Percentiles rank a stretch among this genome's conserved stretches.
phyloP scores from a whole-genome alignment of 2,888 invertebrate species.

The Metalampra italica region DNA sequence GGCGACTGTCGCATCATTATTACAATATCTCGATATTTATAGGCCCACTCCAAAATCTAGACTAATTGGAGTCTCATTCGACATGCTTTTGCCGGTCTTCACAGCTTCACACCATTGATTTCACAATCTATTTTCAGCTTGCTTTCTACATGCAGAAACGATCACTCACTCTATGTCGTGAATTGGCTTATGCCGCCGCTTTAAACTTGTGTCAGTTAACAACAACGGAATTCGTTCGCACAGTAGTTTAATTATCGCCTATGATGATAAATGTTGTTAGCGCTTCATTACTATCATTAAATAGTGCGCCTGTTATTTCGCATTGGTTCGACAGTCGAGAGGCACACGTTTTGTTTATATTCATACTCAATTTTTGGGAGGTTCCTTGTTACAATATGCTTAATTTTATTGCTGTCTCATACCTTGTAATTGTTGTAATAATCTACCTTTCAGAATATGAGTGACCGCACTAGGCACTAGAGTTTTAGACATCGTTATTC shows the following conservation, averaged over 20 bases:
- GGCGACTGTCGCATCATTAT: slow-evolving; percentile 6
- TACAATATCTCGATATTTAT: slow-evolving; percentile 18
- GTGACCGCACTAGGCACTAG: background rate
- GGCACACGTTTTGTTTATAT: background rate
- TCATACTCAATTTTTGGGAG: background rate
- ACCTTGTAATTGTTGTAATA: background rate
- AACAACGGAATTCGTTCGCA: slow-evolving; percentile 41
- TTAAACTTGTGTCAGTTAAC: slow-evolving; percentile 42
- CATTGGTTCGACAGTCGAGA: slow-evolving; percentile 34
- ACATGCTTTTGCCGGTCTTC: slow-evolving; percentile 43
- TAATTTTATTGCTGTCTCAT: background rate
- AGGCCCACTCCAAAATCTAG: slow-evolving; percentile 50
- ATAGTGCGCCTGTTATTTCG: slow-evolving; percentile 45
- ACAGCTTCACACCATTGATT: slow-evolving; percentile 30
- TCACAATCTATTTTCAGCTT: slow-evolving; percentile 19
- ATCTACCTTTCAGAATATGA: background rate
- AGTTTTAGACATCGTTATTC: background rate
- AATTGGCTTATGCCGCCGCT: slow-evolving; percentile 39
- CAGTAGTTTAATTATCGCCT: slow-evolving; percentile 51
- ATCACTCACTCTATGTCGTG: slow-evolving; percentile 15
- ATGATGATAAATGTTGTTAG: slow-evolving; percentile 55
- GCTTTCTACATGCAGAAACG: slow-evolving; percentile 17
- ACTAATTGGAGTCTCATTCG: slow-evolving; percentile 49
- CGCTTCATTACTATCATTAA: slow-evolving; percentile 55
- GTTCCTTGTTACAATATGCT: background rate